phyloP scores from a whole-genome alignment of 2,113 vertebrate genomes.

The Lampris megalopsis region DNA sequence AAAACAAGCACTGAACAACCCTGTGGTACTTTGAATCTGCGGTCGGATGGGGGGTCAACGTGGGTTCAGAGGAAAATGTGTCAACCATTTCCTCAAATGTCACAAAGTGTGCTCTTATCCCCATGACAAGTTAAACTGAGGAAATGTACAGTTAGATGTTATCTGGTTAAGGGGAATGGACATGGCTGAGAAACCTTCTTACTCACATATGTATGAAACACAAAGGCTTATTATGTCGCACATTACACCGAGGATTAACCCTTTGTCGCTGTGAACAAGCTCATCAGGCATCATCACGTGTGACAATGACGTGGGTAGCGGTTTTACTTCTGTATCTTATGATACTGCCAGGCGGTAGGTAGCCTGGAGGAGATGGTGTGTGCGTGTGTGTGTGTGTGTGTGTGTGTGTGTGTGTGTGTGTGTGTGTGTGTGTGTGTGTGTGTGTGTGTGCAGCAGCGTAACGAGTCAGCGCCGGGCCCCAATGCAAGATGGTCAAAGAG shows the following conservation, averaged over 20 bases:
- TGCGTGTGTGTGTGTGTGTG: too few relatives aligned
- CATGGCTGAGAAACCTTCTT: slow-evolving; percentile 21
- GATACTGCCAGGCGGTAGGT: too few relatives aligned
- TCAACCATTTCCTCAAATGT: slow-evolving; percentile 68
- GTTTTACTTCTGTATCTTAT: too few relatives aligned
- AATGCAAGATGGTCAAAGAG: too few relatives aligned
- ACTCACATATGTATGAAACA: slow-evolving; percentile 23
- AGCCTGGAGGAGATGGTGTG: too few relatives aligned
- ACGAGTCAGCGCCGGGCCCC: too few relatives aligned
- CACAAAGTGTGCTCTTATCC: slow-evolving; percentile 62
- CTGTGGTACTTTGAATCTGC: slow-evolving; percentile 8
- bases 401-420: too few relatives aligned
- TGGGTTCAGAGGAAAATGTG: slow-evolving; percentile 56
- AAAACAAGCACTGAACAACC: slow-evolving; percentile 11
- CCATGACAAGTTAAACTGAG: slow-evolving; percentile 60
- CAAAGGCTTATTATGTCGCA: slow-evolving; percentile 9
- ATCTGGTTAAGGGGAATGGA: slow-evolving; percentile 66
- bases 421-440: too few relatives aligned
- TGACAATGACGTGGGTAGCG: too few relatives aligned
- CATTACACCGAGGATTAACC: neutral
- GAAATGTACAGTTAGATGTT: slow-evolving; percentile 61
- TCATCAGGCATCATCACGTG: neutral
- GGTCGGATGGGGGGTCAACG: slow-evolving; percentile 44
- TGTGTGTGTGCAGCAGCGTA: too few relatives aligned
- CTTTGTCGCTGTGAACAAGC: too few relatives aligned